phyloP scores from a whole-genome alignment of 2,113 vertebrate species.

The Copsychus sechellarum region DNA sequence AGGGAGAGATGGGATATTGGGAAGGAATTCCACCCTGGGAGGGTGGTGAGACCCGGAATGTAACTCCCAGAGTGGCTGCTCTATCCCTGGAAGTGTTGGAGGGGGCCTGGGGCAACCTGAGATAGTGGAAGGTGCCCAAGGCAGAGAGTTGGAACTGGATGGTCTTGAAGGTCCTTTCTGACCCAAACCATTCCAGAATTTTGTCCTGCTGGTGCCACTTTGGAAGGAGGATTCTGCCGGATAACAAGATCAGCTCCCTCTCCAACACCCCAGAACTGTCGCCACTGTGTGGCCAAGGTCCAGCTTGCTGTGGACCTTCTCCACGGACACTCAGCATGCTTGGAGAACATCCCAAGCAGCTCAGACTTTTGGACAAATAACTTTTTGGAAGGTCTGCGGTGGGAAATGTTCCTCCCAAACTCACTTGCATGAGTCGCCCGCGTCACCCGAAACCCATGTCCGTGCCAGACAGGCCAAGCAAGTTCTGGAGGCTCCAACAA shows the following conservation, averaged over 20 bases:
- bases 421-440: not conserved
- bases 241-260: not conserved
- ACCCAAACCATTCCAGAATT: not conserved
- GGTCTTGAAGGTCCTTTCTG: rapidly evolving
- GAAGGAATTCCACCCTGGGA: rapidly evolving
- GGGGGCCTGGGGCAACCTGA: rapidly evolving
- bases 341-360: not conserved
- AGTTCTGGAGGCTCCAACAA: not conserved
- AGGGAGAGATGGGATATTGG: rapidly evolving
- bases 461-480: not conserved
- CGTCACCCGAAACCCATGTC: rapidly evolving
- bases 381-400: not conserved
- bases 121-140: rapidly evolving
- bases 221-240: rapidly evolving
- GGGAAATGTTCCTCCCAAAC: not conserved
- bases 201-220: not conserved
- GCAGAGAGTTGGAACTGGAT: not conserved
- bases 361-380: not conserved
- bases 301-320: not conserved
- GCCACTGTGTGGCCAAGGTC: rapidly evolving
- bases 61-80: not conserved
- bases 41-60: not conserved
- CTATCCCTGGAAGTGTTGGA: not conserved
- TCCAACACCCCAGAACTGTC: rapidly evolving
- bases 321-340: rapidly evolving